Conservation (phyloP, 2,113 vertebrate species). For the Talpa occidentalis region DNA sequence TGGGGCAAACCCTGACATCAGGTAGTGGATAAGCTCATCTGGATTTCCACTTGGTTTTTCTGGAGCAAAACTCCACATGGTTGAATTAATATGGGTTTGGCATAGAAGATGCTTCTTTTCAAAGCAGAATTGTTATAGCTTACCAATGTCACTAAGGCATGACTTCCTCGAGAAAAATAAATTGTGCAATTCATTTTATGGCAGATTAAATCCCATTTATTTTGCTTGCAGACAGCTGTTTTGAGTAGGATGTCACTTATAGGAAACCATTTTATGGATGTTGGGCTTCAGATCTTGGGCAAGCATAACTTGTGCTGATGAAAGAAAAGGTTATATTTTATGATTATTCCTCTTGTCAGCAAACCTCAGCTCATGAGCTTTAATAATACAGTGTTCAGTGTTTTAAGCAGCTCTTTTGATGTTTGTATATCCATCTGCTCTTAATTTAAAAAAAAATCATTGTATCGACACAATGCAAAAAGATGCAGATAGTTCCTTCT, state of each 20-base stretch:
- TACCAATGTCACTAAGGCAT: conserved; percentile 40
- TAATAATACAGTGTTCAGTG: conserved; percentile 20
- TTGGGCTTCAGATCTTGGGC: conserved; percentile 63
- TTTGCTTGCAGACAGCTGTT: conserved; percentile 73
- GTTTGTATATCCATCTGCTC: conserved; percentile 49
- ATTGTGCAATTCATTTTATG: conserved; percentile 70
- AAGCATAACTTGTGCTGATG: conserved; percentile 65
- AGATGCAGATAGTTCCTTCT: not conserved
- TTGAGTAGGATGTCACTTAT: conserved; percentile 66
- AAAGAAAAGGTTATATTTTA: conserved; percentile 67
- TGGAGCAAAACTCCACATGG: conserved; percentile 1
- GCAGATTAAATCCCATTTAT: conserved; percentile 72
- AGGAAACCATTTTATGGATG: conserved; percentile 65
- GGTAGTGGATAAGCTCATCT: not conserved
- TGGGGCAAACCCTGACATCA: not conserved
- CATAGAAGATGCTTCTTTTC: conserved; percentile 18
- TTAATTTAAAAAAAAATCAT: conserved; percentile 44
- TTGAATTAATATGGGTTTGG: not conserved
- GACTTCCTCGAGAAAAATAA: conserved; percentile 74
- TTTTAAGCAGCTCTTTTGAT: conserved; percentile 44
- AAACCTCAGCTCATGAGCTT: conserved; percentile 50
- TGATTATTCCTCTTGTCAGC: conserved; percentile 45
- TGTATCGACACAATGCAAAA: conserved; percentile 8
- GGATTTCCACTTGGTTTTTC: conserved; percentile 2
- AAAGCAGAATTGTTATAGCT: conserved; percentile 51